Conservation (phyloP, 1,140 invertebrate genomes). For the Ceratosolen solmsi region DNA sequence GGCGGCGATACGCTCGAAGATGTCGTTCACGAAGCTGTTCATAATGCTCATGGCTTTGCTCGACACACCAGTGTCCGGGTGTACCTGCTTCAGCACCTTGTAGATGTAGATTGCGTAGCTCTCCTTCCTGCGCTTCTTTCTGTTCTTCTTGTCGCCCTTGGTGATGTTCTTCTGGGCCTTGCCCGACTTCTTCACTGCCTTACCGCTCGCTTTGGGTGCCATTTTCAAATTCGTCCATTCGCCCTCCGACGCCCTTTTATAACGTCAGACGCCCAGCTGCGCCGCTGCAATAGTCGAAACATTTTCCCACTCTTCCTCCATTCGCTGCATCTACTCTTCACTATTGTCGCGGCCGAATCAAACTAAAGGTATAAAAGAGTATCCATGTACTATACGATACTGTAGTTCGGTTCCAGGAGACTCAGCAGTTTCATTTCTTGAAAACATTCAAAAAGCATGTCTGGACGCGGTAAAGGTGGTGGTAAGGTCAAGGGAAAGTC, state of each 20-base stretch:
- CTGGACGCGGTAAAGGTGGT: constrained; percentile 69
- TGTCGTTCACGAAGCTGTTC: constrained; percentile 78
- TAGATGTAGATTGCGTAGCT: constrained; percentile 78
- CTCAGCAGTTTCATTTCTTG: no score
- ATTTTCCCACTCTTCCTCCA: no score
- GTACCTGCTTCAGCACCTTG: background rate
- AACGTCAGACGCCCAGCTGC: no score
- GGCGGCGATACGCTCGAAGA: constrained; percentile 77
- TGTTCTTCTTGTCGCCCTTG: constrained; percentile 75
- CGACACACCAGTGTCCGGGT: background rate
- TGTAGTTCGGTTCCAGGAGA: no score
- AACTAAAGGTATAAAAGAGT: no score
- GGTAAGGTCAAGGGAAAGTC: constrained; percentile 66
- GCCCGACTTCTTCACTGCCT: constrained; percentile 70
- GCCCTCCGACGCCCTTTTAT: no score
- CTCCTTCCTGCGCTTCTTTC: constrained; percentile 77
- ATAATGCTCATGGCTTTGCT: constrained; percentile 71
- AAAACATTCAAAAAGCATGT: no score
- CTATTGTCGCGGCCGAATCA: no score
- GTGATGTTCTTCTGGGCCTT: constrained; percentile 71
- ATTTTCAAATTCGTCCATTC: constrained; percentile 53
- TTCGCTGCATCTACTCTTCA: no score
- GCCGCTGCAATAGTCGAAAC: no score
- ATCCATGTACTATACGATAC: no score
- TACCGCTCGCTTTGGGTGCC: constrained; percentile 72